Evolutionary conservation across 2,888 invertebrate species (phyloP), one percentile per base, ranked within the genome.

Genomic region (Cancer borealis): DNA sequence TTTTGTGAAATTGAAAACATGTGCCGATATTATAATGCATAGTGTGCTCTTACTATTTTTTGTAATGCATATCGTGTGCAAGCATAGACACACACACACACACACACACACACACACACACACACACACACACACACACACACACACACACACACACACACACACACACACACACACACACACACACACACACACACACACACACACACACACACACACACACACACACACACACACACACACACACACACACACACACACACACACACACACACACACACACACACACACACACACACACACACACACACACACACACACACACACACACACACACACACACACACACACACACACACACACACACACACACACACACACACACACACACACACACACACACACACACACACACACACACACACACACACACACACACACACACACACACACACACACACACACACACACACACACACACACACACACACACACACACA

Each of bases 211-310:
- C 45, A 30, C 17, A 30, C 45, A 30, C 45, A 30, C 45, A 30
- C 45, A 30, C 45, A 30, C 45, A 87, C 26, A 87, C 45, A 87
- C 45, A 87, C 45, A 87, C 45, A 87, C 45, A 87, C 45, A 87
- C 45, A 87, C 45, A 87, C 45, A 87, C 45, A 87, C 45, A 87
- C 45, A 87, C 45, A 87, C 45, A 87, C 45, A 87, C 45, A 87
- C 45, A 87, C 45, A 87, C 45, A 87, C 45, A 87, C 45, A 87
- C 45, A 87, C 45, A 87, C 45, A 87, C 45, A 87, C 45, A 30
- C 45, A 87, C 17, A 87, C 45, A 87, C 45, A 87, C 45, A 87
- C 26, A 30, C 17, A 87, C 17, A 87, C 45, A 87, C 45, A 87
- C 45, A 87, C 45, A 87, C 45, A 87, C 45, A 30, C 45, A 87